These are phyloP conservation scores for Liasis olivaceus DNA, from an alignment of 2,797 vertebrate species.

Conservation along the genomic window DNA sequence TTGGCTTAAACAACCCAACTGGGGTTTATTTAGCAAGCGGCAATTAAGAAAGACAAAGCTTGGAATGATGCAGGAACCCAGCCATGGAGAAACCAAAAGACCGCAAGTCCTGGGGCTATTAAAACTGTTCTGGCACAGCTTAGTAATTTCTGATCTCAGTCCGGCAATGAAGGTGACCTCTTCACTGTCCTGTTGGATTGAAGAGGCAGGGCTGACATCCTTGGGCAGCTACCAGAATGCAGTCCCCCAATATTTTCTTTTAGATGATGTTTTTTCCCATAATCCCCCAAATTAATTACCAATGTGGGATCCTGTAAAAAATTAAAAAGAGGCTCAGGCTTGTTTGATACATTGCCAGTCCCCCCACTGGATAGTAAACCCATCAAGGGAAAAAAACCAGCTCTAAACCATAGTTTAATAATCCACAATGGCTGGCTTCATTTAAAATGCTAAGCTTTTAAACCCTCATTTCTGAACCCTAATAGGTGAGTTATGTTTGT, in stretches of 20 bases:
- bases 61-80: background rate
- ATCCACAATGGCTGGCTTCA: background rate
- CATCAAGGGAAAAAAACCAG: background rate
- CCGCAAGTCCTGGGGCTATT: background rate
- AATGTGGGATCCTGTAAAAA: background rate
- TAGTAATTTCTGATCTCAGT: background rate
- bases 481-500: background rate
- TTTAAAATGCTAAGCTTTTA: background rate
- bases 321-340: background rate
- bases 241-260: background rate
- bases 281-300: background rate
- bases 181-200: background rate
- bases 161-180: background rate
- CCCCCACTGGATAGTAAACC: background rate
- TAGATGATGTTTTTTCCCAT: background rate
- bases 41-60: background rate
- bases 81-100: background rate
- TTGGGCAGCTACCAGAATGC: background rate
- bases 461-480: background rate
- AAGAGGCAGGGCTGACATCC: background rate
- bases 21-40: background rate
- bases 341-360: background rate
- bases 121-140: background rate
- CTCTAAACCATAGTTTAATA: background rate
- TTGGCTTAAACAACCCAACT: background rate